Percentiles rank a stretch among this genome's conserved stretches.
Conservation (phyloP, 2,888 invertebrate genomes). For the Thereva unica region DNA sequence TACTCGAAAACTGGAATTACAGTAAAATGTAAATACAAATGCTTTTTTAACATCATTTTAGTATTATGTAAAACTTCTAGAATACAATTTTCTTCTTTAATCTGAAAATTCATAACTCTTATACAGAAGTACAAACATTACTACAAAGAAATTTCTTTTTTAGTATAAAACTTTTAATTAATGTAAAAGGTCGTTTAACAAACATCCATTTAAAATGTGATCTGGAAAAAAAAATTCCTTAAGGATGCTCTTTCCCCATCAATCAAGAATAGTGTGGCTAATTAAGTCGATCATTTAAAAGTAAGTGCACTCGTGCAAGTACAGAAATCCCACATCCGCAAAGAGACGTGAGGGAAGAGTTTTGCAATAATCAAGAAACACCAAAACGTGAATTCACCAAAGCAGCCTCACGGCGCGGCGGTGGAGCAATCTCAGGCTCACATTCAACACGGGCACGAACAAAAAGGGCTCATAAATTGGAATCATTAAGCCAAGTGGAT, state of each 20-base stretch:
- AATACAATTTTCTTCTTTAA: too few species aligned
- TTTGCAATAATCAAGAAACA: constrained; percentile 36
- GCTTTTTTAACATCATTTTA: too few species aligned
- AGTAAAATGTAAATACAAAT: too few species aligned
- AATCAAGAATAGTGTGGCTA: constrained; percentile 38
- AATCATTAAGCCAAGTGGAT: constrained; percentile 37
- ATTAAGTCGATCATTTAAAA: constrained; percentile 39
- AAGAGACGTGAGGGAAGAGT: constrained; percentile 26
- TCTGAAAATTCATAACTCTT: too few species aligned
- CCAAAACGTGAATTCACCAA: constrained; percentile 27
- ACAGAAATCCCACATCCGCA: constrained; percentile 17
- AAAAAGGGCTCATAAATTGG: constrained; percentile 38
- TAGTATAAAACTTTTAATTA: too few species aligned
- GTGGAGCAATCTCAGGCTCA: constrained; percentile 27
- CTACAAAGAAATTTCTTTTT: too few species aligned
- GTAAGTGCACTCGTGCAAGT: constrained; percentile 35
- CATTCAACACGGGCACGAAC: constrained; percentile 15
- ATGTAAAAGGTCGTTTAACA: too few species aligned
- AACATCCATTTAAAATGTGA: too few species aligned
- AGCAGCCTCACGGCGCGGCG: neutral
- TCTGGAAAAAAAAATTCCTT: too few species aligned
- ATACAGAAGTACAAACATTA: too few species aligned
- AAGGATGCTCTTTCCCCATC: constrained; percentile 13
- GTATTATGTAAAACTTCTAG: too few species aligned
- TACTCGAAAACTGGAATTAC: too few species aligned